These are phyloP conservation scores for Heliconius sara DNA, from an alignment of 2,888 invertebrate genomes.

Conservation along the genomic window DNA sequence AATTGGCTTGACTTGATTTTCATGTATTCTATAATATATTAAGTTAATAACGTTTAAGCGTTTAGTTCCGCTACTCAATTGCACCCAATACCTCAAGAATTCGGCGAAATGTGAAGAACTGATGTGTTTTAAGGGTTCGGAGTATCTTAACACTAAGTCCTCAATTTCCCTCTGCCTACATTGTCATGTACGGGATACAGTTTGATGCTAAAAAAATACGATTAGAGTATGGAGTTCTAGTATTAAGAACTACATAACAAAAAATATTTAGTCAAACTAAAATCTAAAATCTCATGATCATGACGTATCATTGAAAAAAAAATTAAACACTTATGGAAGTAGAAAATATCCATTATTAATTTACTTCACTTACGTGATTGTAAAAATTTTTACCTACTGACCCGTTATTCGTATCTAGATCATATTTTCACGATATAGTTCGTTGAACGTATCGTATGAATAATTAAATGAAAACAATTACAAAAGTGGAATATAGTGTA, in stretches of 20 bases:
- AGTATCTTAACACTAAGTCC: no score
- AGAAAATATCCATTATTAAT: constrained; percentile 16
- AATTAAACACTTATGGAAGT: background rate
- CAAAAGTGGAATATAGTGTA: background rate
- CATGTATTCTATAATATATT: background rate
- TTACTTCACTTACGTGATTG: constrained; percentile 33
- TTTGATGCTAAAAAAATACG: no score
- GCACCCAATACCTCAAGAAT: no score
- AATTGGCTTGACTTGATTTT: background rate
- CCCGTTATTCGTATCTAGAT: constrained; percentile 42
- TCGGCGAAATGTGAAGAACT: no score
- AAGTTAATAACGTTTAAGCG: background rate
- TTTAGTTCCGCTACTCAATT: no score
- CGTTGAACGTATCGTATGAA: constrained; percentile 36
- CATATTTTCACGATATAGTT: constrained; percentile 36
- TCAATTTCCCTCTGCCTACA: no score
- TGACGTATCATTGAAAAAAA: constrained; percentile 7
- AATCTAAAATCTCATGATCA: background rate
- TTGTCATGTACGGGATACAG: no score
- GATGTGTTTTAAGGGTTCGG: no score
- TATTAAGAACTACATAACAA: background rate
- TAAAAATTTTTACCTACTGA: constrained; percentile 41
- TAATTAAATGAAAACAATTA: constrained; percentile 33
- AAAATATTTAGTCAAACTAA: background rate
- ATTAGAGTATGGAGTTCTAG: no score